Base-by-base conservation (phyloP, 2,113 vertebrate genomes). In the Anser cygnoides region DNA sequence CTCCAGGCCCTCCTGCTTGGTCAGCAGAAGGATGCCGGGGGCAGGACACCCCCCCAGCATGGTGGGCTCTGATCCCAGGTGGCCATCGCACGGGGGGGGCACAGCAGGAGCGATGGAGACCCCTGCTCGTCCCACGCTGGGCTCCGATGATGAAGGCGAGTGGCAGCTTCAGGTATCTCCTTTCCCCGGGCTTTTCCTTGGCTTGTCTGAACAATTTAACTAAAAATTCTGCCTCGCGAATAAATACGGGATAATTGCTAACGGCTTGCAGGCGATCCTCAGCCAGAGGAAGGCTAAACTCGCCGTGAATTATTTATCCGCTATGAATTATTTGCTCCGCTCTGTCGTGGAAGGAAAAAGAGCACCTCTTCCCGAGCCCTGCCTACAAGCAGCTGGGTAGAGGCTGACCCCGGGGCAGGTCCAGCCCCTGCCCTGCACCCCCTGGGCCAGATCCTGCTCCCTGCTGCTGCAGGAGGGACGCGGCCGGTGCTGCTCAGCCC, bases 151-250 rank as follows among this genome's bases (percentile, higher is more conserved):
- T 20, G 68, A 73, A 55, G 49, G 49, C 12, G 22, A 50, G 49
- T 23, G 49, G 49, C 44, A 20, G 0, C 79, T 73, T 54, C 94
- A 84, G 59, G 78, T 86, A 49, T 71, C 4, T 0, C 75, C 75
- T 95, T 21, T 94, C 92, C 92, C 18, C 8, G 0, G 85, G 82
- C 92, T 80, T 50, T 37, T 66, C 89, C 81, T 58, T 87, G 41
- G 87, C 79, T 74, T 13, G 67, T 66, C 93, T 90, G 90, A 95
- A 94, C 86, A 88, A 97, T 81, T 95, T 86, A 92, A 41, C 84
- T 59, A 3, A 86, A 82, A 76, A 74, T 16, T 10, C 72, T 5
- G 67, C 46, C 11, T 63, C 0, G 6, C 68, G 58, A 80, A 80
- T 88, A 94, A 95, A 95, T 11, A 18, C 1, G 5, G 90, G 82